Base-by-base conservation (phyloP, 2,888 invertebrate genomes). In the Aethes cnicana region DNA sequence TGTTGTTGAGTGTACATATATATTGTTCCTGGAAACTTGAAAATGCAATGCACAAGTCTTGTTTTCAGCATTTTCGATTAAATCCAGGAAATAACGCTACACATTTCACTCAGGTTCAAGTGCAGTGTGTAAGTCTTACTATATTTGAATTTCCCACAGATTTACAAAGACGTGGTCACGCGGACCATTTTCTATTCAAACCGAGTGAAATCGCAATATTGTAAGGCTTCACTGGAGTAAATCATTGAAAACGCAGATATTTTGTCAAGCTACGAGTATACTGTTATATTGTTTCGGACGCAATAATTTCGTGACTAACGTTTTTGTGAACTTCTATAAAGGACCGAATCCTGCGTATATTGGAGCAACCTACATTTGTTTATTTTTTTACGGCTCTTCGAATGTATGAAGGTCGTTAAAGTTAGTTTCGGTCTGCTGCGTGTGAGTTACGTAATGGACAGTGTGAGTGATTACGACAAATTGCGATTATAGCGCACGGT, bases 121-220 rank as follows among this genome's bases (percentile, higher is more conserved):
- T n/a, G n/a, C n/a, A n/a, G n/a, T n/a, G n/a, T n/a, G n/a, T n/a
- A n/a, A n/a, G n/a, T n/a, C n/a, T n/a, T n/a, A n/a, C n/a, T n/a
- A n/a, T n/a, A n/a, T n/a, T n/a, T n/a, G 9, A 17, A 41, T 11
- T 53, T 47, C 41, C 39, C 47, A 44, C 43, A 44, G 37, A 17
- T 17, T 18, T n/a, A 53, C 44, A 52, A 53, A 56, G 52, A 58
- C 59, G n/a, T n/a, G 58, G 59, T 62, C 58, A 66, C 60, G 60
- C 60, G 62, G 62, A 59, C 61, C 64, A 61, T 59, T 62, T 59
- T 56, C 55, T 54, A 47, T 56, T 62, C 58, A 63, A 66, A 68
- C 64, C 62, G 56, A 61, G 57, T 63, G 61, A 61, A 66, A 67
- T 62, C 61, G 55, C 58, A 62, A 58, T 63, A 66, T 64, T 63